Percentiles rank a stretch among this genome's conserved stretches.
phyloP scores from a whole-genome alignment of 2,113 vertebrate genomes.

The Hippolais icterina region DNA sequence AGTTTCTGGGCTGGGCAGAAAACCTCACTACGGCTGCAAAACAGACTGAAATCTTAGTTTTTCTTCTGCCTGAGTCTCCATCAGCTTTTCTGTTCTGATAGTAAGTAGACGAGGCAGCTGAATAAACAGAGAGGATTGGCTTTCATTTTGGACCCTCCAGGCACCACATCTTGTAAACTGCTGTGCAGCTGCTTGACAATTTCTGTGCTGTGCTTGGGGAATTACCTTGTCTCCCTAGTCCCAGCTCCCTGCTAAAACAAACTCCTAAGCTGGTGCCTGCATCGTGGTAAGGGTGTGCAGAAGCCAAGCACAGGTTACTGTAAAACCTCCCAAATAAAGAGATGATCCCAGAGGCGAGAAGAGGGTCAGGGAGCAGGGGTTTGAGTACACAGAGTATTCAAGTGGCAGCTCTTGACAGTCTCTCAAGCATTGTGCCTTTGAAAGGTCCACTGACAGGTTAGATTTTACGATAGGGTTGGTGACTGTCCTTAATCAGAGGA shows the following conservation, averaged over 20 bases:
- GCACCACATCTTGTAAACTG: not conserved
- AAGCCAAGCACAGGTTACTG: not conserved
- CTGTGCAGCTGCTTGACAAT: not conserved
- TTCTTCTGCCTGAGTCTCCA: not conserved
- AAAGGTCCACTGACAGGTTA: not conserved
- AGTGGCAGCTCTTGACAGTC: not conserved
- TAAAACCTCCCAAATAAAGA: not conserved
- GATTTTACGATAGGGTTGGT: not conserved
- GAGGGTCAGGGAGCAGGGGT: not conserved
- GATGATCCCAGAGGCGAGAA: not conserved
- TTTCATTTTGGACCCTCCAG: not conserved
- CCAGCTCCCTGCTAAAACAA: not conserved
- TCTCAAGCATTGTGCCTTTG: not conserved
- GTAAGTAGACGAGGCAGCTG: not conserved
- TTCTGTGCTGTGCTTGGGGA: not conserved
- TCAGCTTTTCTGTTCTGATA: not conserved
- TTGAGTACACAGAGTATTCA: not conserved
- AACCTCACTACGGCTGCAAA: not conserved
- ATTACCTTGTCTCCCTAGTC: not conserved
- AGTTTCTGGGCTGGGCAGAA: not conserved
- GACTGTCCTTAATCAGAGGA: not conserved
- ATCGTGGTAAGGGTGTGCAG: accelerated
- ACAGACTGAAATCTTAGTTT: not conserved
- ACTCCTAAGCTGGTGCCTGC: too few relatives aligned
- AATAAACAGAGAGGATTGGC: not conserved